Percentiles rank a stretch among this genome's conserved stretches.
phyloP scores from a whole-genome alignment of 2,113 vertebrate species.

The Otis tarda region DNA sequence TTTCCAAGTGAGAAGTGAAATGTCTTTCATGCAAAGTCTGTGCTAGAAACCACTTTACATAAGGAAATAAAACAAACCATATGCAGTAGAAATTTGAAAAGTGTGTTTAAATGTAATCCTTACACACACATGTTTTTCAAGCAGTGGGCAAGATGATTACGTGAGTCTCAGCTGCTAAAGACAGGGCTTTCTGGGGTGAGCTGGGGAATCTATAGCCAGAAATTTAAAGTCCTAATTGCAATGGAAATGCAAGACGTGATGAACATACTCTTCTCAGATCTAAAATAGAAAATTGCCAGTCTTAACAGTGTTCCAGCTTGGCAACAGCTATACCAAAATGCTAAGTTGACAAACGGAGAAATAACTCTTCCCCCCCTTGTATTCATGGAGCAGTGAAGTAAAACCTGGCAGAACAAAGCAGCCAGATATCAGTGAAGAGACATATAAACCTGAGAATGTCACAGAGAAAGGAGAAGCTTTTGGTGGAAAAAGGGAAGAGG shows the following conservation, averaged over 20 bases:
- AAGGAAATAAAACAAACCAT: neutral
- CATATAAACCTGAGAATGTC: neutral
- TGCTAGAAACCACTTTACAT: neutral
- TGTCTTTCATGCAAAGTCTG: neutral
- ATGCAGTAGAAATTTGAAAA: neutral
- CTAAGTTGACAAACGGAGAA: neutral
- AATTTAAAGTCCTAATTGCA: neutral
- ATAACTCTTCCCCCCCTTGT: neutral
- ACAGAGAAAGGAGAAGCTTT: neutral
- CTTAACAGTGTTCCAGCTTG: neutral
- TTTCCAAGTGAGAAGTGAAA: conserved; percentile 49
- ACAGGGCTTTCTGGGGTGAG: neutral
- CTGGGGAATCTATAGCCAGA: neutral
- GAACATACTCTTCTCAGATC: neutral
- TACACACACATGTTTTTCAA: neutral
- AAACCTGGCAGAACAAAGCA: neutral
- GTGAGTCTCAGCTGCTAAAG: neutral
- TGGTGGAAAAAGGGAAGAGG: neutral
- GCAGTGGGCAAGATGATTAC: neutral
- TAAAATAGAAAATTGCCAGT: neutral
- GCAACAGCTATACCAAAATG: neutral
- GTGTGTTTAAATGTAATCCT: neutral
- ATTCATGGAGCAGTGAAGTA: neutral
- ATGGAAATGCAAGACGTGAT: neutral
- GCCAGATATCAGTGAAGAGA: neutral